Evolutionary conservation across 2,888 invertebrate genomes (phyloP).

Genomic region (Melanostoma scalare): DNA sequence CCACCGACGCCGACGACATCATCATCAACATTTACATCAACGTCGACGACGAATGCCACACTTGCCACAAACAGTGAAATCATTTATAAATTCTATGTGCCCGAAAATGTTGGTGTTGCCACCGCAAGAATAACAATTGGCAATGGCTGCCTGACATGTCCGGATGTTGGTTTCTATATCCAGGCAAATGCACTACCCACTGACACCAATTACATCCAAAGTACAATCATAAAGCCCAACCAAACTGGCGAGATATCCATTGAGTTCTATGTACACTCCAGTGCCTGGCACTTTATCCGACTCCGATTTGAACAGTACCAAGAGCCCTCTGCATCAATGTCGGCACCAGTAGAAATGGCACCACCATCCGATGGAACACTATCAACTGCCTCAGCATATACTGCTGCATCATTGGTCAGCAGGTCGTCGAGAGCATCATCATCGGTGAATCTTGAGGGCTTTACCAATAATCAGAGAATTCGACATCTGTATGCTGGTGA

Average conservation of each 20-base stretch:
- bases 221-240: constrained; percentile 83
- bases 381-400: constrained; percentile 54
- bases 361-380: constrained; percentile 34
- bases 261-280: constrained; percentile 84
- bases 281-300: constrained; percentile 85
- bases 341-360: constrained; percentile 24
- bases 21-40: constrained; percentile 15
- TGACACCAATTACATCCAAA: constrained; percentile 82
- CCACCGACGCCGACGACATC: constrained; percentile 50
- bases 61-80: constrained; percentile 77
- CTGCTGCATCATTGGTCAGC: constrained; percentile 53
- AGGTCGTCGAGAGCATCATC: constrained; percentile 66
- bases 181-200: constrained; percentile 84
- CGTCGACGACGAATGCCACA: constrained; percentile 55
- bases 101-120: constrained; percentile 78
- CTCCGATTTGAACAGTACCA: constrained; percentile 78
- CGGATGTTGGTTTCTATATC: constrained; percentile 82
- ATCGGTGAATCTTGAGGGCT: constrained; percentile 58
- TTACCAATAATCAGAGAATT: constrained; percentile 58
- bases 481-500: constrained; percentile 62
- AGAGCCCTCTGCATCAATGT: constrained; percentile 50
- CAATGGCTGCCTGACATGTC: constrained; percentile 81
- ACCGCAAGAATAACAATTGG: constrained; percentile 79
- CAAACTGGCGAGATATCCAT: constrained; percentile 81
- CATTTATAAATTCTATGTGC: constrained; percentile 84